A percentile compares a stretch with the other conserved stretches of the same genome.
phyloP scores from a whole-genome alignment of 1,140 invertebrate genomes.

The Babylonia areolata region DNA sequence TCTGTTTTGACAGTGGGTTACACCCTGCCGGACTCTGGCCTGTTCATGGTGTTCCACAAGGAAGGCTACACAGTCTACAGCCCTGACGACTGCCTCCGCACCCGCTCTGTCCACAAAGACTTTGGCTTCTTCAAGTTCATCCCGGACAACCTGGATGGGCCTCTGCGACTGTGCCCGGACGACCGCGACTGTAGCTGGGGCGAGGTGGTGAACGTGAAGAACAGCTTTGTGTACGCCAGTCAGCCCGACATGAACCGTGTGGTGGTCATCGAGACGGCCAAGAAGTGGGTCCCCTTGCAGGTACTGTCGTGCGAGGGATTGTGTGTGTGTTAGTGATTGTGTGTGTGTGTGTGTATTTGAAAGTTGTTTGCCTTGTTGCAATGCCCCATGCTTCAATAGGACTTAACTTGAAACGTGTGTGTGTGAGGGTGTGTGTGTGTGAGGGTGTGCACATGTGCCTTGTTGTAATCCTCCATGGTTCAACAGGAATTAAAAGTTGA shows the following conservation, averaged over 20 bases:
- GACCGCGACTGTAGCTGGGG: conserved; percentile 80
- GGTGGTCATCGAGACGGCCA: conserved; percentile 79
- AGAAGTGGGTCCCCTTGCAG: conserved; percentile 71
- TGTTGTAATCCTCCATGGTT: too few relatives aligned
- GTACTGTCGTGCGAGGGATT: too few relatives aligned
- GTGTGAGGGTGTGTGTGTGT: too few relatives aligned
- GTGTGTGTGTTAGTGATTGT: too few relatives aligned
- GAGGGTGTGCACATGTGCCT: too few relatives aligned
- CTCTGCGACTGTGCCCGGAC: conserved; percentile 64
- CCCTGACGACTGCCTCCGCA: conserved; percentile 84
- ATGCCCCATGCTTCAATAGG: too few relatives aligned
- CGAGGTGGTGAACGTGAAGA: conserved; percentile 82
- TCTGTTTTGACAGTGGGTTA: conserved; percentile 31
- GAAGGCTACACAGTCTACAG: conserved; percentile 87
- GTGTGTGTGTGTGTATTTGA: too few relatives aligned
- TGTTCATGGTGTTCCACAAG: conserved; percentile 87
- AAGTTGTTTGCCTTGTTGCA: too few relatives aligned
- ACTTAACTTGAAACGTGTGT: too few relatives aligned
- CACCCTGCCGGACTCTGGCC: conserved; percentile 29
- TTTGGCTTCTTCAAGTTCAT: conserved; percentile 69
- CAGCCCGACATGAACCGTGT: conserved; percentile 85
- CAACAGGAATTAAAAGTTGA: too few relatives aligned
- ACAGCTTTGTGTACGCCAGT: conserved; percentile 85
- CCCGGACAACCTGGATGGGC: conserved; percentile 66
- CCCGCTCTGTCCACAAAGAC: conserved; percentile 83